A percentile compares a stretch with the other conserved stretches of the same genome.
These are phyloP conservation scores for Itoplectis maculator DNA, from an alignment of 2,888 invertebrate species.

Conservation along the genomic window DNA sequence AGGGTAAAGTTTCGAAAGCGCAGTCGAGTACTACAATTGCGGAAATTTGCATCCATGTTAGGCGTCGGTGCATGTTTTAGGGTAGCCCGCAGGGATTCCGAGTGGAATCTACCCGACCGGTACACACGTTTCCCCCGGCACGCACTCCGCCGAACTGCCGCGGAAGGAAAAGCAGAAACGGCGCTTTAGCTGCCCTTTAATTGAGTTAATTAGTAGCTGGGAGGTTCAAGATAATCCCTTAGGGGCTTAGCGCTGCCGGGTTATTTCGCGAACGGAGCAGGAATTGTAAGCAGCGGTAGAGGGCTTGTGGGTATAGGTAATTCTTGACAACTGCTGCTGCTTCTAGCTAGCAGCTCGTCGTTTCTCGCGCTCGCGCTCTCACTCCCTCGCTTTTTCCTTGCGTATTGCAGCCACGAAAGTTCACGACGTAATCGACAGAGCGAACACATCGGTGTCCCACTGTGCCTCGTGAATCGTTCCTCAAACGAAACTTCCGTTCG, in stretches of 20 bases:
- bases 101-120: not conserved
- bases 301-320: slow-evolving; percentile 32
- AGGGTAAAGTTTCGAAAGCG: not conserved
- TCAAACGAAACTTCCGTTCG: not conserved
- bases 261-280: slow-evolving; percentile 43
- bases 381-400: not conserved
- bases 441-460: not conserved
- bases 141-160: slow-evolving; percentile 1
- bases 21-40: not conserved
- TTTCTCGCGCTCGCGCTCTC: not conserved
- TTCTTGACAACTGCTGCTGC: slow-evolving; percentile 31
- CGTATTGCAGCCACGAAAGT: slow-evolving; percentile 5
- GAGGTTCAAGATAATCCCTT: slow-evolving; percentile 61
- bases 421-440: not conserved
- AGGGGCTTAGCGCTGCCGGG: slow-evolving; percentile 46
- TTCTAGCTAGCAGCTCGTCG: slow-evolving; percentile 1
- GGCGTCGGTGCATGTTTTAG: not conserved
- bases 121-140: slow-evolving; percentile 32
- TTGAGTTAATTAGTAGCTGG: slow-evolving; percentile 63
- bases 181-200: slow-evolving; percentile 55
- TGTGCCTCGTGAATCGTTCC: not conserved
- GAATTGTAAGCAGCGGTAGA: slow-evolving; percentile 9
- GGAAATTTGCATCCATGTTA: not conserved
- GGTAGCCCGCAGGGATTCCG: not conserved
- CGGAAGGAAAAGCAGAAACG: slow-evolving; percentile 32